Evolutionary conservation across 2,888 invertebrate species (phyloP), one percentile per base, ranked within the genome.

Genomic region (Drosophila paramelanica): DNA sequence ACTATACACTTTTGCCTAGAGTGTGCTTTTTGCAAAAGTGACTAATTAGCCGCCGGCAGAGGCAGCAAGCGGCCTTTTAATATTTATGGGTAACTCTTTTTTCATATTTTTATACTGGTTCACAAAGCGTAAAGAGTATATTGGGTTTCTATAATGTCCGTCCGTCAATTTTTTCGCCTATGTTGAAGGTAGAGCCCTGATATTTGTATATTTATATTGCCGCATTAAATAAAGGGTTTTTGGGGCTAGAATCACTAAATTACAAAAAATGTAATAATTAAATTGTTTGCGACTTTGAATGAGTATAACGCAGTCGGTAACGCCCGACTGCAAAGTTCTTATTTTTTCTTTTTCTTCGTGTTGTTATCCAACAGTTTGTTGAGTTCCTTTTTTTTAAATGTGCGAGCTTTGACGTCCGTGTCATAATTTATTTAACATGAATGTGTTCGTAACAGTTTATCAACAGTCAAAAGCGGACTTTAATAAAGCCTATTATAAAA

Each of bases 321-420:
- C 23, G 23, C 23, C 23, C 23, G 23, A 23, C 23, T 23, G 4
- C 23, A 23, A 23, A 3, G 23, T 23, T 23, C 23, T 55, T 43
- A 31, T 31, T 10, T 31, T 36, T 33, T 4, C 3, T 5, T 4
- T 36, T 5, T 36, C 33, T n/a, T 39, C 41, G 14, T 10, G 43
- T 53, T 59, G 58, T 69, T 69, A 71, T 43, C 58, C 58, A 64
- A 69, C 62, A 51, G 71, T 59, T 56, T 72, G 71, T 64, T 55
- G 51, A 46, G 38, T 8, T 50, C 23, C 14, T 57, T 41, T 51
- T 36, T 36, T 36, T 36, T 36, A 23, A 38, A 25, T 69, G 41
- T 11, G 25, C 11, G 46, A 14, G 25, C 27, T 7, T 27, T 27
- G 27, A 27, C 6, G 27, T 27, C 27, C 27, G 27, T 43, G 25